Evolutionary conservation across 2,888 invertebrate genomes (phyloP).

Genomic region (Acrocera orbiculus): DNA sequence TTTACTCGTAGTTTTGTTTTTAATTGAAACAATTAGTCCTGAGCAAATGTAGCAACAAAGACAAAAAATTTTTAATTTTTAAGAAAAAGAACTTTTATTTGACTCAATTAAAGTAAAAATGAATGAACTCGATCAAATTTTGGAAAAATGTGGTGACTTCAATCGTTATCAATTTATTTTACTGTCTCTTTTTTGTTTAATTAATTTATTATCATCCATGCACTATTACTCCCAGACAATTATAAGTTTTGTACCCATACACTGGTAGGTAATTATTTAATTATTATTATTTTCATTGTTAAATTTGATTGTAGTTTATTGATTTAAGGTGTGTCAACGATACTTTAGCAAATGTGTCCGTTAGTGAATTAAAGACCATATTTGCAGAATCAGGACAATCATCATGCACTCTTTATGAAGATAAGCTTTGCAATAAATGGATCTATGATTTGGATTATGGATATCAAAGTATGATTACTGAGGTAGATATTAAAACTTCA

Average conservation of each 20-base stretch:
- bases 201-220: conserved; percentile 37
- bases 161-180: conserved; percentile 34
- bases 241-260: conserved; percentile 35
- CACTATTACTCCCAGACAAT: conserved; percentile 44
- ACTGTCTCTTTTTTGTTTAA: conserved; percentile 34
- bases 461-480: conserved; percentile 40
- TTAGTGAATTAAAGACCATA: conserved; percentile 7
- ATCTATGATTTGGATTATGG: conserved; percentile 36
- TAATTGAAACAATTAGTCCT: no score
- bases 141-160: conserved; percentile 36
- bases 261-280: conserved; percentile 23
- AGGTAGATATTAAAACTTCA: conserved; percentile 27
- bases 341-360: conserved; percentile 8
- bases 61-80: no score
- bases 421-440: conserved; percentile 31
- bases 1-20: no score
- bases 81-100: no score
- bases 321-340: conserved; percentile 12
- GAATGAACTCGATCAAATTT: conserved; percentile 33
- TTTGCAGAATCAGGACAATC: conserved; percentile 3
- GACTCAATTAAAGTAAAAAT: conserved; percentile 13
- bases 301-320: not conserved
- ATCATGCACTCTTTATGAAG: not conserved
- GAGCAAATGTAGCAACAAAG: no score
- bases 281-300: not conserved